Evolutionary conservation across 2,888 invertebrate genomes (phyloP), one percentile per base, ranked within the genome.

Genomic region (Drosophila affinis): DNA sequence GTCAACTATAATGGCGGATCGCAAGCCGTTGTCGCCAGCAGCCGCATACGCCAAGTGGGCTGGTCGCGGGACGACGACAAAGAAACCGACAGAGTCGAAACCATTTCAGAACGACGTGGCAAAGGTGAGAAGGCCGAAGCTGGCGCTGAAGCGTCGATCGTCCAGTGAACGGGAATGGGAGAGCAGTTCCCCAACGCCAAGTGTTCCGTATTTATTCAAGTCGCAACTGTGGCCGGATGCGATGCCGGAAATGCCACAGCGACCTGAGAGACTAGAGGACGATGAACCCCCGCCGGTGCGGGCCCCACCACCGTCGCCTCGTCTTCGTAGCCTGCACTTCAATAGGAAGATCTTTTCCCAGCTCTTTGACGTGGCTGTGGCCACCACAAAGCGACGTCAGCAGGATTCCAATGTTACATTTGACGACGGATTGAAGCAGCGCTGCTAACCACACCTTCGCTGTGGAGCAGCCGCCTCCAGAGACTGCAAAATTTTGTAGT

Each of bases 301-400:
- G 9, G 60, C 52, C 3, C 53, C 60, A 7, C 60, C 60, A 0
- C 18, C 60, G 10, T 45, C 53, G 53, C 60, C 60, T 3, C 44
- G 60, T 7, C 17, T n/a, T 3, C 24, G 46, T n/a, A 5, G 21
- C 14, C 18, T 58, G 32, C 24, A 21, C 48, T 24, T 14, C 29
- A 21, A 32, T 52, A 18, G 21, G 3, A 52, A 24, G 17, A 10
- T 9, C 9, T 53, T 17, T 12, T 18, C 46, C 10, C 52, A 29
- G 7, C 10, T 21, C 10, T 61, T 61, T 17, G 60, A 61, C 47
- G 34, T 21, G 48, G 58, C 58, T 4, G 24, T 58, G 21, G 58
- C 58, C 17, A 58, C 21, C 10, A 34, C 24, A 9, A 14, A 58
- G 34, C 48, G 48, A 10, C 58, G 58, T 10, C 32, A 34, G 24